These are phyloP conservation scores for Leiothrix lutea DNA, from an alignment of 2,113 vertebrate species.

Conservation along the genomic window DNA sequence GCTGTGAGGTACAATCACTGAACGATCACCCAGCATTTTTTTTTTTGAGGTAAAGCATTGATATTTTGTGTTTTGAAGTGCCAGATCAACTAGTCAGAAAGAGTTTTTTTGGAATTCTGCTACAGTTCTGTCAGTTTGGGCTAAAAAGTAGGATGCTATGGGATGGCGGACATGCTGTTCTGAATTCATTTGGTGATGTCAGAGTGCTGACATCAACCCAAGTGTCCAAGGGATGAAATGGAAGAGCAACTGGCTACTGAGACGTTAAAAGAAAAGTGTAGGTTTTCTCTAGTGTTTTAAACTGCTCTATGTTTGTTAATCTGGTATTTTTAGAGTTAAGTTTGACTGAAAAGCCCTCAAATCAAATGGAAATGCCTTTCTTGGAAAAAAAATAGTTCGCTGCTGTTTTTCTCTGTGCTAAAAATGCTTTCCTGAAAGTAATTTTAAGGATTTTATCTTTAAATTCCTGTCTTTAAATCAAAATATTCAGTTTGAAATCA, in stretches of 20 bases:
- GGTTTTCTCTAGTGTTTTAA: background rate
- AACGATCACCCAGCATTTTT: rapidly evolving
- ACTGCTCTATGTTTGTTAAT: background rate
- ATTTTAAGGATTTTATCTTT: background rate
- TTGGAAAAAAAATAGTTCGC: background rate
- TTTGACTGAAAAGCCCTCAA: background rate
- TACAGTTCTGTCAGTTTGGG: background rate
- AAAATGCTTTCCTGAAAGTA: background rate
- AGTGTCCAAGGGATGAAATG: background rate
- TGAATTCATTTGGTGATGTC: background rate
- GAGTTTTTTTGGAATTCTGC: background rate
- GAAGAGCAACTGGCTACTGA: background rate
- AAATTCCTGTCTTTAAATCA: background rate
- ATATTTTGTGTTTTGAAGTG: background rate
- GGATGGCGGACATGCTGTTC: rapidly evolving
- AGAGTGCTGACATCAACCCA: background rate
- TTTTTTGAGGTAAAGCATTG: background rate
- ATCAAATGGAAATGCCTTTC: background rate
- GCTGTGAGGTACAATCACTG: background rate
- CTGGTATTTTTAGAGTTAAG: background rate
- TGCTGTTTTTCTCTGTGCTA: background rate
- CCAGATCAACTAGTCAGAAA: background rate
- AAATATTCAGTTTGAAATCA: background rate
- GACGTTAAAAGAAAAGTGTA: background rate
- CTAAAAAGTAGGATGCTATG: background rate